Evolutionary conservation across 2,797 vertebrate species (phyloP).

Genomic region (Enteromius unitaeniatus): DNA sequence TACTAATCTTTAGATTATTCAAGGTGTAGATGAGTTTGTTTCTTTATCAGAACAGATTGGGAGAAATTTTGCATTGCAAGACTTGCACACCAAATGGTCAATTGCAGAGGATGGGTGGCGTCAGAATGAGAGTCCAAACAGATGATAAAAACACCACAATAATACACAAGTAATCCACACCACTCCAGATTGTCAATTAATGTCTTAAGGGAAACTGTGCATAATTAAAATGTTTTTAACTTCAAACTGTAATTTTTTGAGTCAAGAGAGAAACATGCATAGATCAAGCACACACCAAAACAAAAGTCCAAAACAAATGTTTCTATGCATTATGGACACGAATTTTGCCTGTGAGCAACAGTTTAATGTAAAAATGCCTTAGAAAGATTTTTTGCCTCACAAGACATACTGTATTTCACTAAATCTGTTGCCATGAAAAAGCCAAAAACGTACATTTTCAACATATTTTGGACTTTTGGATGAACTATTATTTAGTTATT

Average conservation of each 20-base stretch:
- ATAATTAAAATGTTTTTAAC: neutral
- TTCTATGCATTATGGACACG: neutral
- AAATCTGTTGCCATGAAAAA: too few species aligned
- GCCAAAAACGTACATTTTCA: too few species aligned
- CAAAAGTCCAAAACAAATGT: neutral
- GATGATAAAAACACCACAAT: neutral
- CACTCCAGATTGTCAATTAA: neutral
- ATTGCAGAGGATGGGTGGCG: neutral
- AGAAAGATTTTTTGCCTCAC: neutral
- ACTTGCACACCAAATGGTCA: neutral
- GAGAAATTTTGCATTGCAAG: neutral
- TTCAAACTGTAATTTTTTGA: neutral
- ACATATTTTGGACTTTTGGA: too few species aligned
- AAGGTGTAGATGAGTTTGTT: neutral
- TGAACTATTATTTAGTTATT: too few species aligned
- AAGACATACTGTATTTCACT: too few species aligned
- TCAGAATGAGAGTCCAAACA: neutral
- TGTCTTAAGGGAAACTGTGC: neutral
- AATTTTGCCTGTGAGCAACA: too few species aligned
- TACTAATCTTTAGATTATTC: neutral
- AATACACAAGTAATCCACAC: neutral
- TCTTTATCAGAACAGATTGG: neutral
- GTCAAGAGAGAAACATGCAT: neutral
- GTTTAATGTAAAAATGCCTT: neutral
- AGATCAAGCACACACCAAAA: neutral